A percentile compares a stretch with the other conserved stretches of the same genome.
These are phyloP conservation scores for Actinernus sp. DNA, from an alignment of 92 coral and sea anemone species.

Conservation along the genomic window DNA sequence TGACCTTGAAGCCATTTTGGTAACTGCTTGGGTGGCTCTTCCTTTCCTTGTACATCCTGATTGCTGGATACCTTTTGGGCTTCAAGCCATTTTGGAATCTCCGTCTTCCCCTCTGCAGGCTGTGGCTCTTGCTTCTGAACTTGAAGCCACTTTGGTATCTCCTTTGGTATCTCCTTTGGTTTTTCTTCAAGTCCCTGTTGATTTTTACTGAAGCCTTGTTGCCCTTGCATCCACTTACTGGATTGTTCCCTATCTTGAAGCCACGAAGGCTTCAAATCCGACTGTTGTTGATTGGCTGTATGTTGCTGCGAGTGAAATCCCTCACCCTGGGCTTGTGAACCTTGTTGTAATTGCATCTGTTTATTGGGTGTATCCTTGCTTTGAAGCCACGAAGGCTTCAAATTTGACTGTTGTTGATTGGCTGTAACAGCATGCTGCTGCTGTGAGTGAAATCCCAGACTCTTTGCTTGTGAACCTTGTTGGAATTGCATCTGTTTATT, in stretches of 20 bases:
- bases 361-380: too few relatives aligned
- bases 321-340: neutral
- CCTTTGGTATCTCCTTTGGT: neutral
- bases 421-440: neutral
- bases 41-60: neutral
- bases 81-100: slow-evolving; percentile 24
- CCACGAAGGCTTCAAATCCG: slow-evolving; percentile 10
- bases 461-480: neutral
- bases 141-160: slow-evolving; percentile 80
- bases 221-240: slow-evolving; percentile 53
- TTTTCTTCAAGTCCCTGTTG: slow-evolving; percentile 5
- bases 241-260: slow-evolving; percentile 8
- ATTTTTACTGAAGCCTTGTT: slow-evolving; percentile 8
- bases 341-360: neutral
- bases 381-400: slow-evolving; percentile 5
- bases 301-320: slow-evolving; percentile 7
- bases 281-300: slow-evolving; percentile 15
- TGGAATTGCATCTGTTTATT: neutral
- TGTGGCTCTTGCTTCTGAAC: slow-evolving; percentile 1
- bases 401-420: slow-evolving; percentile 4
- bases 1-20: neutral
- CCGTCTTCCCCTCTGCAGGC: neutral
- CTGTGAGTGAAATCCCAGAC: slow-evolving; percentile 10
- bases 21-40: neutral
- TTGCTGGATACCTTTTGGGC: too few relatives aligned